Evolutionary conservation across 35 echinoderm and acorn worm genomes (phyloP), one percentile per base, ranked within the genome.

Genomic region (Hemicentrotus pulcherrimus): DNA sequence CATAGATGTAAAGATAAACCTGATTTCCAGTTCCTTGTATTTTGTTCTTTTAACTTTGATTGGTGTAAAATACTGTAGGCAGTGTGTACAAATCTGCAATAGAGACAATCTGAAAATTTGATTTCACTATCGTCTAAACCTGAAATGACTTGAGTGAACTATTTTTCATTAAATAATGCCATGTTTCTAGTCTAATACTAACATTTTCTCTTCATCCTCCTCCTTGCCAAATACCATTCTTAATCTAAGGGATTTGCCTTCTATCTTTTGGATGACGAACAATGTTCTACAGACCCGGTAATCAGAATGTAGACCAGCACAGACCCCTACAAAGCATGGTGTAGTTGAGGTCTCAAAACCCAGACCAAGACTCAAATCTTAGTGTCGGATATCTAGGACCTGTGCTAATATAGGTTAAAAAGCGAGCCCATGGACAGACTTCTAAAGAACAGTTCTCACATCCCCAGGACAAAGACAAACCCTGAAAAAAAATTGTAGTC

Each of bases 191-290:
- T 78, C 65, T 78, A 4, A 78, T 78, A 78, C 61, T 94, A 46
- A 61, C 78, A 46, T 94, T 14, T 70, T 94, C 32, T 85, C 32
- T 46, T n/a, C 94, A 16, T 61, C 61, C 50, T 94, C 16, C 71
- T 61, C 24, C 94, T 61, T 78, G 30, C 32, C 12, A 71, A 78
- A 78, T 78, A 8, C 4, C 65, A 24, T 78, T 78, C 65, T 78
- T 2, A n/a, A 78, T 78, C 65, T 78, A 78, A 78, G 65, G 65
- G 19, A 78, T 78, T 78, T 78, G 65, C 65, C 65, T 78, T 78
- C 65, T 78, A 78, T 78, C 65, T 78, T 78, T 78, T 78, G 65
- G 65, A 78, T n/a, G 65, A 78, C 28, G 65, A 78, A 78, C 65
- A 78, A 78, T 78, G 65, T 78, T 78, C 65, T 28, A 78, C 65